Evolutionary conservation across 2,113 vertebrate genomes (phyloP).

Genomic region (Pteropus alecto): DNA sequence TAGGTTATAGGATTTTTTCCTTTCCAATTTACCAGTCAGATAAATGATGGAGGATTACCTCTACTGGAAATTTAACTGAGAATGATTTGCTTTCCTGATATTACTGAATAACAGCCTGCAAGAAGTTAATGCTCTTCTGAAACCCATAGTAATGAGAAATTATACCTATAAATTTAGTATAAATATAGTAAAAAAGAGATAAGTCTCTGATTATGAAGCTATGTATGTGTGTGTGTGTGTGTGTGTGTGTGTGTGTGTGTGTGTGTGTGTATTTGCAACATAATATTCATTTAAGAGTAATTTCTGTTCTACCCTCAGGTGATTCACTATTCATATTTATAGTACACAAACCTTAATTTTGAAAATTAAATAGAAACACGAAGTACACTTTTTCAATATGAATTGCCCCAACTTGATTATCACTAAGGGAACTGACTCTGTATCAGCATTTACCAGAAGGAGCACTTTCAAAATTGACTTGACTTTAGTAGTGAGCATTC

Average conservation of each 20-base stretch:
- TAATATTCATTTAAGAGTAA: background rate
- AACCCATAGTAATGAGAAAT: constrained; percentile 22
- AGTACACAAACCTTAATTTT: background rate
- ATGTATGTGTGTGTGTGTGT: background rate
- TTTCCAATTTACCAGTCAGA: constrained; percentile 59
- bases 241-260: background rate
- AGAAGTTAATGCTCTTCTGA: constrained; percentile 52
- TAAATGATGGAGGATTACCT: constrained; percentile 61
- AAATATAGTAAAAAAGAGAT: constrained; percentile 21
- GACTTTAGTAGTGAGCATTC: background rate
- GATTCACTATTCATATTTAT: background rate
- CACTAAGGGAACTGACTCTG: background rate
- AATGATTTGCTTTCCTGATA: constrained; percentile 47
- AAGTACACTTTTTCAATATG: background rate
- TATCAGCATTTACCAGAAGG: background rate
- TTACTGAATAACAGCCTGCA: constrained; percentile 5
- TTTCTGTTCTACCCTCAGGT: background rate
- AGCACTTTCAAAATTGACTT: background rate
- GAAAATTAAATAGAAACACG: background rate
- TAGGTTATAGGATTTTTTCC: constrained; percentile 53
- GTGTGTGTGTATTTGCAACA: background rate
- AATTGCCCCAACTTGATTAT: background rate
- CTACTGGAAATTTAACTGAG: constrained; percentile 53
- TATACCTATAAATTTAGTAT: constrained; percentile 19
- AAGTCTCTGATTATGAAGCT: background rate